Evolutionary conservation across 35 echinoderm and acorn worm species (phyloP).

Genomic region (Anneissia japonica): DNA sequence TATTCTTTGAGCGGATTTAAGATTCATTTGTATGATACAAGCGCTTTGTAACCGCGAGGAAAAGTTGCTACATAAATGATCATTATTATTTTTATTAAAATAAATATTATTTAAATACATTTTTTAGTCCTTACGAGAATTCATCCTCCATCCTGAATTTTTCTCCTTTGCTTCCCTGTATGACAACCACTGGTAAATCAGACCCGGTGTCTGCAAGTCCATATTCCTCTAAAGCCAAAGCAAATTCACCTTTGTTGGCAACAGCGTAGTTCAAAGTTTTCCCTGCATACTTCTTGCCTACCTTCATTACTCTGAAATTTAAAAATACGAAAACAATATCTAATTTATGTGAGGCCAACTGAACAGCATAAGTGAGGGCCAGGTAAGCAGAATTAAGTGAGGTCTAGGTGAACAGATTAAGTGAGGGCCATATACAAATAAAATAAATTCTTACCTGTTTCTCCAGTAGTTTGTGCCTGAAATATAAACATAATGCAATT

Average conservation of each 20-base stretch:
- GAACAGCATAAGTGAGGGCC: too few species aligned
- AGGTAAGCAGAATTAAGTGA: too few species aligned
- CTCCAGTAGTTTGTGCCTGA: constrained; percentile 86
- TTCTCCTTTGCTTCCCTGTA: constrained; percentile 35
- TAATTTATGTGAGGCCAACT: too few species aligned
- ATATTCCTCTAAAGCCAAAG: constrained; percentile 26
- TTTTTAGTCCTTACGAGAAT: constrained; percentile 91
- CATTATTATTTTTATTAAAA: too few species aligned
- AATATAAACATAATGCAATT: constrained; percentile 21
- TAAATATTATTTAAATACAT: too few species aligned
- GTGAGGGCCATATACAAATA: too few species aligned
- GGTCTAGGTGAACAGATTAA: too few species aligned
- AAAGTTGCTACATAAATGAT: too few species aligned
- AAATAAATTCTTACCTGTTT: constrained; percentile 56
- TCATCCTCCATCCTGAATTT: constrained; percentile 78
- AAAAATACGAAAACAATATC: too few species aligned
- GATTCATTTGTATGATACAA: too few species aligned
- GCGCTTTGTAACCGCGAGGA: too few species aligned
- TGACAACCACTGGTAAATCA: constrained; percentile 32
- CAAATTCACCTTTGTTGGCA: constrained; percentile 44
- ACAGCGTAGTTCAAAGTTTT: constrained; percentile 50
- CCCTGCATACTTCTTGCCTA: constrained; percentile 49
- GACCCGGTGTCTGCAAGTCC: not conserved
- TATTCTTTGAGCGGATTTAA: too few species aligned
- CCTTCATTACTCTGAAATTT: constrained; percentile 78